Percentiles rank a stretch among this genome's conserved stretches.
Conservation (phyloP, 2,888 invertebrate species). For the Prenolepis imparis region DNA sequence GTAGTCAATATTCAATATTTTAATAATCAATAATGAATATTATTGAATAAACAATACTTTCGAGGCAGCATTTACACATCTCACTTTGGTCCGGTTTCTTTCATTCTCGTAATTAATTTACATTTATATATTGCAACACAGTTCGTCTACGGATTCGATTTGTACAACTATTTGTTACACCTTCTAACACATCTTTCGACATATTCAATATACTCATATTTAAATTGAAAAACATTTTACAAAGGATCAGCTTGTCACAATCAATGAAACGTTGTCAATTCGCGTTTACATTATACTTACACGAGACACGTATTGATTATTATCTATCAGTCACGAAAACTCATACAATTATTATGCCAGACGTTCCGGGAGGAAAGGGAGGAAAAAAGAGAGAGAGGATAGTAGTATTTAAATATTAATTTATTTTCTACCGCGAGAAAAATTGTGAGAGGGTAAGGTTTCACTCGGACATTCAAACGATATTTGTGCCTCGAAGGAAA, state of each 20-base stretch:
- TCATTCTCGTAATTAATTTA: too few species aligned
- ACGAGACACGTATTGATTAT: constrained; percentile 7
- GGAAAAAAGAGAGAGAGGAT: neutral
- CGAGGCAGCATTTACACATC: too few species aligned
- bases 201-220: neutral
- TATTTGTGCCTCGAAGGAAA: neutral
- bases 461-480: neutral
- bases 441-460: neutral
- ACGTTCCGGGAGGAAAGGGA: neutral
- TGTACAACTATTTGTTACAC: neutral
- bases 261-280: neutral
- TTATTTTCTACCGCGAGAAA: neutral
- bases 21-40: too few species aligned
- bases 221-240: neutral
- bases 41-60: too few species aligned
- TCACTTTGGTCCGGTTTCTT: too few species aligned
- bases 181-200: neutral
- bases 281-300: neutral
- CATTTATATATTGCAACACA: too few species aligned
- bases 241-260: neutral
- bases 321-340: neutral
- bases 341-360: neutral
- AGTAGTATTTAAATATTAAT: neutral
- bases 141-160: too few species aligned
- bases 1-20: too few species aligned